Evolutionary conservation across 2,113 vertebrate genomes (phyloP), one percentile per base, ranked within the genome.

Genomic region (Elaphurus davidianus): DNA sequence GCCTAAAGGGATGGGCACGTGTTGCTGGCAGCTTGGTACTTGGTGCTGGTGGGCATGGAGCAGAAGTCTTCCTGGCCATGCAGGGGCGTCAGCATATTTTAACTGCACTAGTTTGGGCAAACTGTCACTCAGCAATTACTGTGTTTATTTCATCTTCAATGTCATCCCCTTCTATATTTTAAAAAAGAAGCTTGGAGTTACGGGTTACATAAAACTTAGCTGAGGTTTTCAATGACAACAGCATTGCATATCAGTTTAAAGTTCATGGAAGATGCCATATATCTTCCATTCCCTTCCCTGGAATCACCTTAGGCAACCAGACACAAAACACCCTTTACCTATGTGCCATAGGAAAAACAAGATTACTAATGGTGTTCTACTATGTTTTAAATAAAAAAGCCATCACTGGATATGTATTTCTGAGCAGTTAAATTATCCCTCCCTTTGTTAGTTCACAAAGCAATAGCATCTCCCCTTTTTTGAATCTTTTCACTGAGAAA

Each of bases 401-500:
- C 87, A 67, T 43, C 82, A 59, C 40, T 71, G 1, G 5, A 43
- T 6, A 14, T 76, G 52, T 3, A 59, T 90, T 96, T 84, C 47
- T 13, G 76, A 95, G 97, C 97, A 94, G 95, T 95, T 84, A 14
- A 92, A 90, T 95, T 6, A 97, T 94, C 90, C 23, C 79, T 95
- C 92, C 85, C 85, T 96, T 95, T 83, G 52, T 71, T 97, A 95
- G 87, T 86, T 47, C 30, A 54, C 76, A 96, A 98, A 98, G 98
- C 67, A 95, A 55, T 23, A 91, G 50, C 71, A 85, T 97, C 76
- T 95, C 94, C 92, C 96, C 97, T 98, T 83, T 92, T 90, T 2
- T 0, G 0, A 86, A 97, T 84, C 90, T 98, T 97, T 93, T 96
- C 97, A 92, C 92, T 96, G 92, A 98, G 98, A 99, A 99, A 99